These are phyloP conservation scores for Homarus gammarus DNA, from an alignment of 2,888 invertebrate species.

Conservation along the genomic window DNA sequence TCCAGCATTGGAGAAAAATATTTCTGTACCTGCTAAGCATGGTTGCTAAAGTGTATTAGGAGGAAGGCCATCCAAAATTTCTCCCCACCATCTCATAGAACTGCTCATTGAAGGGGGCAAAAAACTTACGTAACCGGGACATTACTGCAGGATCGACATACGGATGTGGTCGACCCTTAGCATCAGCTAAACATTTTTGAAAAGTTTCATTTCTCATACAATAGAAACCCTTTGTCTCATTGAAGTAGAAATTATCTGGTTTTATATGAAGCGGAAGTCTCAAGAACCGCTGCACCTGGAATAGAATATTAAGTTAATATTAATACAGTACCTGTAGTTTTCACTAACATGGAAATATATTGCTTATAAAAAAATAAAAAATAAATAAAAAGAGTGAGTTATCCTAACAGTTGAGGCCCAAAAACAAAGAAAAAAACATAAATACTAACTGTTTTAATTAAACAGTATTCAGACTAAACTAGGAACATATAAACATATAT, in stretches of 20 bases:
- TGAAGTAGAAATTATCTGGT: conserved; percentile 94
- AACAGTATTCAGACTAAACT: too few species aligned
- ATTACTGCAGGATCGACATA: conserved; percentile 90
- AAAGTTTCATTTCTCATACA: conserved; percentile 86
- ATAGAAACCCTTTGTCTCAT: conserved; percentile 94
- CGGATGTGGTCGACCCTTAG: conserved; percentile 92
- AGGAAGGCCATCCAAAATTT: conserved; percentile 93
- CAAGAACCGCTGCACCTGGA: conserved; percentile 90
- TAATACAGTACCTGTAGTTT: too few species aligned
- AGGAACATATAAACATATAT: too few species aligned
- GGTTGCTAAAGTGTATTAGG: conserved; percentile 42
- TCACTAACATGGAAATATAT: too few species aligned
- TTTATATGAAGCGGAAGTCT: conserved; percentile 90
- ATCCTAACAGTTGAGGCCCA: too few species aligned
- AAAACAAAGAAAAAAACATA: too few species aligned
- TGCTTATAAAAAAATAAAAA: too few species aligned
- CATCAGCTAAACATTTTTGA: conserved; percentile 93
- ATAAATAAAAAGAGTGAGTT: too few species aligned
- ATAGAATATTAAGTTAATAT: conserved; percentile 10
- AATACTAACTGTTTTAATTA: too few species aligned
- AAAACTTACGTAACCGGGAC: conserved; percentile 90
- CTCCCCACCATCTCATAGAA: conserved; percentile 96
- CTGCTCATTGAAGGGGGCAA: conserved; percentile 93
- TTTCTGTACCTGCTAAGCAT: background rate
- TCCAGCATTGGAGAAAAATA: background rate